Base-by-base conservation (phyloP, 2,113 vertebrate genomes). In the Aphelocoma coerulescens region DNA sequence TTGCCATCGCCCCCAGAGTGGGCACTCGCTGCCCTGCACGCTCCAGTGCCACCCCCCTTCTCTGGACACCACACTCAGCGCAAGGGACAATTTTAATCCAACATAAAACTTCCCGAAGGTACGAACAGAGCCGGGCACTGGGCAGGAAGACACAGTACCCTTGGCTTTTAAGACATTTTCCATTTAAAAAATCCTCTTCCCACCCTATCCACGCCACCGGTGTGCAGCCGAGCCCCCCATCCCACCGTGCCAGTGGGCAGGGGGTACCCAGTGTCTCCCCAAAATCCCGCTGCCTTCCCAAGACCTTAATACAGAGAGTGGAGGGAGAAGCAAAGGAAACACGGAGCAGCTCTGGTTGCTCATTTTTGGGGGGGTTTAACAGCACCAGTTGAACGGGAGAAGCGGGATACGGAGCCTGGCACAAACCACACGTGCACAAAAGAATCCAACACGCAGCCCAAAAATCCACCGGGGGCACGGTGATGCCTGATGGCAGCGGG, bases 21-120 rank as follows among this genome's bases (percentile, higher is more conserved):
- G 82, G 61, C 2, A 13, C 57, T 55, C 62, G 3, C 62, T 46
- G 30, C 48, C 68, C 61, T 27, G 49, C 46, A 8, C 1, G 0
- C 23, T 22, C 30, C 6, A 1, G 44, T 15, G 30, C 69, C 13
- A 33, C 12, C 30, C 44, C 24, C 7, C 3, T 1, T n/a, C 77
- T 72, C 80, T 58, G 44, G 46, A 44, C 69, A 76, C 63, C 54
- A 76, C 54, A 3, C 72, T 82, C 68, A n/a, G 57, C 6, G n/a
- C 77, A 39, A 88, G 52, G 32, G 90, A 94, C 81, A 18, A 61
- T 30, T 96, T 97, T 95, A 96, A 95, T 95, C 58, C 88, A 61
- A 89, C 91, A 51, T n/a, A 73, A 79, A 90, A 67, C 88, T 59
- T 91, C 46, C 62, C 11, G 1, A 84, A 61, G 55, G 74, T 49